Conservation (phyloP, 2,888 invertebrate species). For the Meteorus colon region DNA sequence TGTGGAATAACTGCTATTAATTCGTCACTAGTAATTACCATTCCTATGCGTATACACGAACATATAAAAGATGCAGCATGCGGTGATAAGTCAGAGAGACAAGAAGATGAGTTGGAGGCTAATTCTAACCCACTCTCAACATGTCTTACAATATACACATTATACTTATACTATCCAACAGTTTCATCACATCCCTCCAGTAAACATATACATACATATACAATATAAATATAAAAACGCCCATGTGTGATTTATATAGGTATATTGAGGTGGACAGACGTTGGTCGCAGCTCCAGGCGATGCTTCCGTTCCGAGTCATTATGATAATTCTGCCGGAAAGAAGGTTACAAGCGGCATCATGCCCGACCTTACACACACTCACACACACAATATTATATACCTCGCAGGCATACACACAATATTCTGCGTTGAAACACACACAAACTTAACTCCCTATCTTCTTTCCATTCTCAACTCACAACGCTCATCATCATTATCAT, state of each 20-base stretch:
- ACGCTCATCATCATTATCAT: conserved; percentile 36
- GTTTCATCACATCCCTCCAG: neutral
- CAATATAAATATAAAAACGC: conserved; percentile 51
- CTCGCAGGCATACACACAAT: conserved; percentile 8
- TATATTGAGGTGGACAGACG: conserved; percentile 41
- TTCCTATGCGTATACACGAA: conserved; percentile 47
- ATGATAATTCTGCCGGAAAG: conserved; percentile 71
- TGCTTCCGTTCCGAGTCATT: conserved; percentile 72
- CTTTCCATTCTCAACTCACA: conserved; percentile 1
- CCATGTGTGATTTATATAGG: conserved; percentile 21
- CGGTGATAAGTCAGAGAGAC: conserved; percentile 1
- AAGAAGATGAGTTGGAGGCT: conserved; percentile 4
- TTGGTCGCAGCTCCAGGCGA: conserved; percentile 62
- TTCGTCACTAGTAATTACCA: conserved; percentile 69
- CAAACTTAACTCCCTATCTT: neutral
- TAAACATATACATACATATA: neutral
- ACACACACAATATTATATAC: conserved; percentile 27
- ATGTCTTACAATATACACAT: conserved; percentile 6
- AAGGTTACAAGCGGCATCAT: conserved; percentile 64
- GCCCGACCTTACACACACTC: conserved; percentile 32
- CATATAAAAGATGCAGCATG: conserved; percentile 46
- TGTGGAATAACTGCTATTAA: conserved; percentile 71
- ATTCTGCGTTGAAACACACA: neutral
- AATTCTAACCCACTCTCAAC: conserved; percentile 4
- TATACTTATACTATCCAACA: neutral